phyloP scores from a whole-genome alignment of 1,140 invertebrate genomes.

The Chironomus tepperi region DNA sequence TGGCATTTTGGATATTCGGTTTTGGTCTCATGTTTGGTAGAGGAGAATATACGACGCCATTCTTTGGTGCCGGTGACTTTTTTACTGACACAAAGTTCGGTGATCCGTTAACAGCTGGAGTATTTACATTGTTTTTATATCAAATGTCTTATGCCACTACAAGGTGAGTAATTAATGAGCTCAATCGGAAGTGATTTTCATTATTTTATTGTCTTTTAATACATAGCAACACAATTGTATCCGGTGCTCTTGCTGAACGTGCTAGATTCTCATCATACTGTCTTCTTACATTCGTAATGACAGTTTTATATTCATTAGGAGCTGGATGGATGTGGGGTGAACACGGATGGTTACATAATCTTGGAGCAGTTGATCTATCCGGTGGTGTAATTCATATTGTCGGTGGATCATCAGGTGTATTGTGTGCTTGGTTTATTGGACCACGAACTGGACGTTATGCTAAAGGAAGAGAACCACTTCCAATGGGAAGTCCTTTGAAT shows the following conservation, averaged over 20 bases:
- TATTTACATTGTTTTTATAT: neutral
- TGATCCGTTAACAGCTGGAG: neutral
- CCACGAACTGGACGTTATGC: neutral
- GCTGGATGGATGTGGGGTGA: constrained; percentile 5
- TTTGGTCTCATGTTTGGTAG: neutral
- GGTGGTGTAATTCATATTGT: constrained; percentile 9
- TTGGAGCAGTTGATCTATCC: neutral
- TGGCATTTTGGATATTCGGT: neutral
- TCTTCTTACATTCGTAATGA: neutral
- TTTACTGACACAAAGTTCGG: neutral
- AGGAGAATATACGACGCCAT: neutral
- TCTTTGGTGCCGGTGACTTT: neutral
- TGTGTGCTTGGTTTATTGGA: neutral
- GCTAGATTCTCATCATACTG: neutral
- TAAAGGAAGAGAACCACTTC: neutral
- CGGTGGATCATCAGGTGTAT: neutral
- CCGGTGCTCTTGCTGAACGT: neutral
- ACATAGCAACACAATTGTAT: neutral
- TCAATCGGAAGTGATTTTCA: too few relatives aligned
- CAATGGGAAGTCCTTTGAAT: neutral
- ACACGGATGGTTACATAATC: neutral
- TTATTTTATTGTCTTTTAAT: too few relatives aligned
- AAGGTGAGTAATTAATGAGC: too few relatives aligned
- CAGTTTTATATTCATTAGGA: neutral
- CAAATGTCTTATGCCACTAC: constrained; percentile 10